Evolutionary conservation across 2,113 vertebrate species (phyloP).

Genomic region (Salminus brasiliensis): DNA sequence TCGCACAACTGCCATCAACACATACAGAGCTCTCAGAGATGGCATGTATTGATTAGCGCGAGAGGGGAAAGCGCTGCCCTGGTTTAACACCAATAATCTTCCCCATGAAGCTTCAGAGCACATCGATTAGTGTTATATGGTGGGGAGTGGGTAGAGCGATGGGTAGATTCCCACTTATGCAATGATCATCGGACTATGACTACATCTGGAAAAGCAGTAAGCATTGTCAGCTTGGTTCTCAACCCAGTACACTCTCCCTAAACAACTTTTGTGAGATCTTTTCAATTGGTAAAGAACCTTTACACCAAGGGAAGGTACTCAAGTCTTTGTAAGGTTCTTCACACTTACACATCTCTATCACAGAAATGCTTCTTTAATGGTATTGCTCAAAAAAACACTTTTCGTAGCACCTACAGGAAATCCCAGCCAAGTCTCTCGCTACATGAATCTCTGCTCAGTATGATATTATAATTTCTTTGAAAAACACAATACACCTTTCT

Average conservation of each 20-base stretch:
- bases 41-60: conserved; percentile 35
- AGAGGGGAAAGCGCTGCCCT: background rate
- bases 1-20: conserved; percentile 32
- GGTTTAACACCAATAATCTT: background rate
- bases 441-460: too few relatives aligned
- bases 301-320: too few relatives aligned
- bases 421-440: too few relatives aligned
- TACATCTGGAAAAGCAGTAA: background rate
- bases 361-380: too few relatives aligned
- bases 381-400: too few relatives aligned
- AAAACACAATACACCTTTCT: background rate
- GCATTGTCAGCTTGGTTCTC: background rate
- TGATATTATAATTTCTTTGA: background rate
- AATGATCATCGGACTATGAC: background rate
- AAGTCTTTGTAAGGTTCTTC: too few relatives aligned
- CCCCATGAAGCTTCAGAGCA: background rate
- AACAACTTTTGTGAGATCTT: too few relatives aligned
- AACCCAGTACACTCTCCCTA: too few relatives aligned
- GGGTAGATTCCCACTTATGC: background rate
- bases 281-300: too few relatives aligned
- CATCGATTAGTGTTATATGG: background rate
- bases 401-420: background rate
- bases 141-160: background rate
- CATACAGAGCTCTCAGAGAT: background rate
- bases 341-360: too few relatives aligned